A percentile compares a stretch with the other conserved stretches of the same genome.
Conservation (phyloP, 2,113 vertebrate genomes). For the Urocolius indicus region DNA sequence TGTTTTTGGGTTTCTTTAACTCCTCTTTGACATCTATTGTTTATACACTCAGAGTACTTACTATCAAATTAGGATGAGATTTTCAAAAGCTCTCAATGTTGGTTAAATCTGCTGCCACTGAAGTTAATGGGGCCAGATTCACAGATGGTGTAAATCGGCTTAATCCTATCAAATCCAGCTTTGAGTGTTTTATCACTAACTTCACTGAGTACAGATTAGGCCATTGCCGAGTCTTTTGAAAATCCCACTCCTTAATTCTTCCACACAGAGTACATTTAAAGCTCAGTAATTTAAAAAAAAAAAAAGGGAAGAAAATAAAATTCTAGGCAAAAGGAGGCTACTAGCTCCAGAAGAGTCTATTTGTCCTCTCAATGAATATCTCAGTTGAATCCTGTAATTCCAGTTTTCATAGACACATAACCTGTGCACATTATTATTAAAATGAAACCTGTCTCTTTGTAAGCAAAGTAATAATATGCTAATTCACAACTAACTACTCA, state of each 20-base stretch:
- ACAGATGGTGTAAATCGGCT: conserved; percentile 70
- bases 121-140: conserved; percentile 70
- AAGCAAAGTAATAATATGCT: not conserved
- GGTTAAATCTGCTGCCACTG: conserved; percentile 50
- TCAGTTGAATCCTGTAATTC: not conserved
- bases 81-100: conserved; percentile 35
- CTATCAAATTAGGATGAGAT: conserved; percentile 18
- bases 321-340: not conserved
- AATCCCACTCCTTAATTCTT: conserved; percentile 69
- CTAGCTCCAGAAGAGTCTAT: not conserved
- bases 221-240: conserved; percentile 46
- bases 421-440: not conserved
- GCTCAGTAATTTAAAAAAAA: conserved; percentile 33
- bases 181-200: conserved; percentile 68
- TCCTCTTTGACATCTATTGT: not conserved
- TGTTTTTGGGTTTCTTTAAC: not conserved
- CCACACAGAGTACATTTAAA: conserved; percentile 47
- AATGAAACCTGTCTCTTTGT: not conserved
- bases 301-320: not conserved
- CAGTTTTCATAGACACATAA: not conserved
- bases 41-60: conserved; percentile 17
- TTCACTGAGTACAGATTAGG: conserved; percentile 67
- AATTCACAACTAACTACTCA: not conserved
- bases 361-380: not conserved
- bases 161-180: conserved; percentile 69